A percentile compares a stretch with the other conserved stretches of the same genome.
Conservation (phyloP, 2,113 vertebrate genomes). For the Catagonus wagneri region DNA sequence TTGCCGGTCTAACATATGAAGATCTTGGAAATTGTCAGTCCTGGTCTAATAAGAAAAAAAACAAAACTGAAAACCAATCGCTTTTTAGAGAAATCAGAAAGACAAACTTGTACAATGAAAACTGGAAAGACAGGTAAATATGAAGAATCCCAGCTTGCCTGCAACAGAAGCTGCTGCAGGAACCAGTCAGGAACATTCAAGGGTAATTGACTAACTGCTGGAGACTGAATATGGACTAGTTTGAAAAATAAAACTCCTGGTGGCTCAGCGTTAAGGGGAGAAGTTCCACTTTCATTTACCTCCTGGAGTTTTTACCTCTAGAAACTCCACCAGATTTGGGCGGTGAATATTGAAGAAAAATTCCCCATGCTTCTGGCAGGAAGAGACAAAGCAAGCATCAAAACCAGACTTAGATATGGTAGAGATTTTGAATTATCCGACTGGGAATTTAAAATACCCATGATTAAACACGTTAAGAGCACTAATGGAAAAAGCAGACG, state of each 20-base stretch:
- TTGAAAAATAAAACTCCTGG: not conserved
- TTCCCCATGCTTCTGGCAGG: not conserved
- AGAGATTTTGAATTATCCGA: not conserved
- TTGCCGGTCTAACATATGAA: not conserved
- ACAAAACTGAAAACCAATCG: not conserved
- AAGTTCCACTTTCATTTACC: not conserved
- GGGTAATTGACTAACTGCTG: not conserved
- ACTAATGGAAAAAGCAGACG: not conserved
- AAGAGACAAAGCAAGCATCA: not conserved
- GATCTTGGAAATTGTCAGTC: not conserved
- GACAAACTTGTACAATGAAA: not conserved
- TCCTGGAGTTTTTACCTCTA: not conserved
- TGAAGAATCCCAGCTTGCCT: not conserved
- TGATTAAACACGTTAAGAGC: not conserved
- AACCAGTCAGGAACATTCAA: not conserved
- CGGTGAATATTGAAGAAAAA: not conserved
- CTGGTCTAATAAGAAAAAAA: not conserved
- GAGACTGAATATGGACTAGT: not conserved
- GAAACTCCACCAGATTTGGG: not conserved
- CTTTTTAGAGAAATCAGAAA: not conserved
- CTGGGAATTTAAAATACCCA: not conserved
- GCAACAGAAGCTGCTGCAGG: not conserved
- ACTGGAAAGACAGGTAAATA: not conserved
- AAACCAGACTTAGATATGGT: not conserved
- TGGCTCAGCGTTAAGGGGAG: not conserved